Evolutionary conservation across 2,797 vertebrate species (phyloP).

Genomic region (Melanotaenia maccullochi): DNA sequence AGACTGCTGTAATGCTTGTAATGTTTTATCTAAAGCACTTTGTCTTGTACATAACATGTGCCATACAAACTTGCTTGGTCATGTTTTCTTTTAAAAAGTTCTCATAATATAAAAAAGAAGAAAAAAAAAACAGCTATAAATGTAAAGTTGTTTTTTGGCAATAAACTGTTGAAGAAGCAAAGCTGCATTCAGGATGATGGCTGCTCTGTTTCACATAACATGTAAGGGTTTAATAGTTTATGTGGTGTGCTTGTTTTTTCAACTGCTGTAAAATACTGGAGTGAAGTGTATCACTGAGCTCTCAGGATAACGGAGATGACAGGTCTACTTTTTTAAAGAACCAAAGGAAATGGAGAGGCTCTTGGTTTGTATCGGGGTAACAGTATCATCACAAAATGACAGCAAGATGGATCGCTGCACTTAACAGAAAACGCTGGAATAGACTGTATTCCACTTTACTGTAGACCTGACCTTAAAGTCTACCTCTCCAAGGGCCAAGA

Average conservation of each 20-base stretch:
- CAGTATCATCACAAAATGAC: slow-evolving; percentile 62
- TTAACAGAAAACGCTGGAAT: slow-evolving; percentile 49
- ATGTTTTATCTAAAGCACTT: no score
- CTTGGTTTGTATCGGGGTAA: slow-evolving; percentile 49
- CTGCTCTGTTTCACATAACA: not conserved
- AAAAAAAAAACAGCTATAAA: not conserved
- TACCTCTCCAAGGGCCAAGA: slow-evolving; percentile 51
- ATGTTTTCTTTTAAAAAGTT: no score
- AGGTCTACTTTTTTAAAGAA: slow-evolving; percentile 27
- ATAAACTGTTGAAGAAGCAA: not conserved
- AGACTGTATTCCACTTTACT: slow-evolving; percentile 27
- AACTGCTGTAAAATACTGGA: slow-evolving; percentile 2
- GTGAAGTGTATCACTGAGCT: not conserved
- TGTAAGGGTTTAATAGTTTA: not conserved
- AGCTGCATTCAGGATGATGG: not conserved
- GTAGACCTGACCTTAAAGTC: slow-evolving; percentile 49
- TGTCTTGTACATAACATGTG: no score
- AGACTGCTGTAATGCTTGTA: no score
- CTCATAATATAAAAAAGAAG: not conserved
- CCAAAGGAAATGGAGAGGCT: slow-evolving; percentile 21
- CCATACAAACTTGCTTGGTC: no score
- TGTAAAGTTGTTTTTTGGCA: not conserved
- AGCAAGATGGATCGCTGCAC: slow-evolving; percentile 57
- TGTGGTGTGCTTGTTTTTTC: not conserved
- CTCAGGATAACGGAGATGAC: slow-evolving; percentile 7